Conservation (phyloP, 1,140 invertebrate species). For the Hydropsyche tenuis region DNA sequence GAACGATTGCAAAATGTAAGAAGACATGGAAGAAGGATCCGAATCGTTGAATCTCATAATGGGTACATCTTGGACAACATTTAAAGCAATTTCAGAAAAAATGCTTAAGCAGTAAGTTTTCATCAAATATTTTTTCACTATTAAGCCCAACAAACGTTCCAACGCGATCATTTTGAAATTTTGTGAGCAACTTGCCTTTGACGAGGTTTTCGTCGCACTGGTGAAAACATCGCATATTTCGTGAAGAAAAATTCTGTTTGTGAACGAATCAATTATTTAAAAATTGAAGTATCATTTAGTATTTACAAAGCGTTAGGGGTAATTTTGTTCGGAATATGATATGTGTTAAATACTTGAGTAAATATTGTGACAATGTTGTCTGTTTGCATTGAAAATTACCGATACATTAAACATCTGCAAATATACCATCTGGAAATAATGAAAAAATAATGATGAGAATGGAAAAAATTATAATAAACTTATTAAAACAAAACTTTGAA, state of each 20-base stretch:
- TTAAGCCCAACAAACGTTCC: constrained; percentile 24
- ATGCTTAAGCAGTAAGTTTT: constrained; percentile 44
- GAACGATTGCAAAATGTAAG: constrained; percentile 33
- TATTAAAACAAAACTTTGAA: too few relatives aligned
- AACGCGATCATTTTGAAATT: not conserved
- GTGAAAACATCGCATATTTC: not conserved
- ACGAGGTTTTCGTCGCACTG: not conserved
- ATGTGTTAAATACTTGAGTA: too few relatives aligned
- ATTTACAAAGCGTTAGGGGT: not conserved
- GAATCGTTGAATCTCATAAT: not conserved
- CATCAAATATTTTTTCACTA: constrained; percentile 40
- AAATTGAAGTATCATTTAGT: not conserved
- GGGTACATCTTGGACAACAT: constrained; percentile 1
- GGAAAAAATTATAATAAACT: too few relatives aligned
- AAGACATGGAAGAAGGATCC: constrained; percentile 1
- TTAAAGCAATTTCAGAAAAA: constrained; percentile 20
- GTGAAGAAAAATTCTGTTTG: too few relatives aligned
- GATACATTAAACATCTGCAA: too few relatives aligned
- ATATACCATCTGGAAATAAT: too few relatives aligned
- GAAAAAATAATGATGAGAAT: too few relatives aligned
- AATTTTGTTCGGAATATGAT: too few relatives aligned
- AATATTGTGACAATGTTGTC: too few relatives aligned
- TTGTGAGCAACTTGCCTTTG: not conserved
- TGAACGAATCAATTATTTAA: not conserved
- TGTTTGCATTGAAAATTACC: too few relatives aligned